Evolutionary conservation across 2,888 invertebrate species (phyloP), one percentile per base, ranked within the genome.

Genomic region (Ditula angustiorana): DNA sequence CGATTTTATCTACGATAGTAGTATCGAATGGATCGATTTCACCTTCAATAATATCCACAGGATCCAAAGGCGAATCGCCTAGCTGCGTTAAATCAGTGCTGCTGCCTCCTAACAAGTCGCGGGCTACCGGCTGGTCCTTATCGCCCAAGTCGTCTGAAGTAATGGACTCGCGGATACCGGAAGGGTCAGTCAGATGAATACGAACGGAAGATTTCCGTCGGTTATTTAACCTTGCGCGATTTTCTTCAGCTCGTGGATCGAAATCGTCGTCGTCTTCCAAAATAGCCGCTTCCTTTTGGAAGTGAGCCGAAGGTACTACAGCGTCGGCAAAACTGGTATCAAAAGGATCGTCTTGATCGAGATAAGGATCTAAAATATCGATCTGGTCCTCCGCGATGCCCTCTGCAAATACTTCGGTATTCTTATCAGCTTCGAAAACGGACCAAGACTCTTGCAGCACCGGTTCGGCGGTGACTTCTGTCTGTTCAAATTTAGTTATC

Each of bases 1-100:
- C 94, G 33, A 96, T 94, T 58, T 94, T 93, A 74, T 95, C 95
- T 1, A 97, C 95, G 30, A 95, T 94, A 0, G 97, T 97, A 0
- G 98, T 98, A 78, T 98, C 98, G 76, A 98, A 98, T 0, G 98
- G 98, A 88, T 98, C 98, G 59, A 95, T 94, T 58, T 94, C 95
- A 64, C 84, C 81, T 61, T 88, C 85, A 67, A 94, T 94, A 8
- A 94, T 92, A 47, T 92, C 88, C 21, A 94, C 85, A 23, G 96
- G 96, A 67, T 94, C 92, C 57, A 96, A 94, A 0, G 96, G 96
- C 24, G 94, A 93, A 73, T 96, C 95, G 0, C 94, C 94, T 61
- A 96, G 86, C 75, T 95, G 94, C 13, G 95, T 95, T 55, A 97
- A 89, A 83, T 97, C 97, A 47, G 96, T 96, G 46, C 94, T 94